These are phyloP conservation scores for Cyprinodon variegatus DNA, from an alignment of 2,113 vertebrate genomes.

Conservation along the genomic window DNA sequence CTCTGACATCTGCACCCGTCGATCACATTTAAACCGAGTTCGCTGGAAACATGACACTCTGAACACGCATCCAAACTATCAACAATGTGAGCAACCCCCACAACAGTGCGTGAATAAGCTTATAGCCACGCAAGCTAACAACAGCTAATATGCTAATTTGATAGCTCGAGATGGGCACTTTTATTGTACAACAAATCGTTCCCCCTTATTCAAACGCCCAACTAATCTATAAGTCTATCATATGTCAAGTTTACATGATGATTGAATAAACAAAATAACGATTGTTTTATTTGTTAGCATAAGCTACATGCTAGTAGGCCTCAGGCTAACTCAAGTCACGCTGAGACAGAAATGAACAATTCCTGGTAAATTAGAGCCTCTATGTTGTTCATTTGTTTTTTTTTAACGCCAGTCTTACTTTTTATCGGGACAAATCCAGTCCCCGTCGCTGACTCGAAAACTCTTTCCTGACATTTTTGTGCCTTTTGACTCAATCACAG, in stretches of 20 bases:
- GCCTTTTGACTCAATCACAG: conserved; percentile 27
- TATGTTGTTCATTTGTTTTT: neutral
- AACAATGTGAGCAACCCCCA: conserved; percentile 18
- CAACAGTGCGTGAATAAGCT: neutral
- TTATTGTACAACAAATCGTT: rapidly evolving
- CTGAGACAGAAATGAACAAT: neutral
- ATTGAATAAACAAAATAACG: rapidly evolving
- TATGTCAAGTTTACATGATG: rapidly evolving
- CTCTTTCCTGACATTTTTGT: conserved; percentile 92
- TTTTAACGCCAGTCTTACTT: conserved; percentile 82
- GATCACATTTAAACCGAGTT: conserved; percentile 1
- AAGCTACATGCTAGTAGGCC: conserved; percentile 47
- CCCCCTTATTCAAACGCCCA: rapidly evolving
- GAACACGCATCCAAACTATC: neutral
- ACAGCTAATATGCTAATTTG: conserved; percentile 5
- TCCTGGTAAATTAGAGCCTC: rapidly evolving
- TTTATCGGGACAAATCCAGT: conserved; percentile 98
- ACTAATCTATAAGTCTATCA: rapidly evolving
- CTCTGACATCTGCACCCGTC: conserved; percentile 20
- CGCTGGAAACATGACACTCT: conserved; percentile 30
- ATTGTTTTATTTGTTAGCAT: conserved; percentile 12
- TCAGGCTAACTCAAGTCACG: conserved; percentile 15
- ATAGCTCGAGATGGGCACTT: neutral
- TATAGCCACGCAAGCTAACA: conserved; percentile 19
- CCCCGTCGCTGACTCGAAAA: conserved; percentile 97